Evolutionary conservation across 2,113 vertebrate genomes (phyloP).

Genomic region (human (Homo sapiens)): DNA sequence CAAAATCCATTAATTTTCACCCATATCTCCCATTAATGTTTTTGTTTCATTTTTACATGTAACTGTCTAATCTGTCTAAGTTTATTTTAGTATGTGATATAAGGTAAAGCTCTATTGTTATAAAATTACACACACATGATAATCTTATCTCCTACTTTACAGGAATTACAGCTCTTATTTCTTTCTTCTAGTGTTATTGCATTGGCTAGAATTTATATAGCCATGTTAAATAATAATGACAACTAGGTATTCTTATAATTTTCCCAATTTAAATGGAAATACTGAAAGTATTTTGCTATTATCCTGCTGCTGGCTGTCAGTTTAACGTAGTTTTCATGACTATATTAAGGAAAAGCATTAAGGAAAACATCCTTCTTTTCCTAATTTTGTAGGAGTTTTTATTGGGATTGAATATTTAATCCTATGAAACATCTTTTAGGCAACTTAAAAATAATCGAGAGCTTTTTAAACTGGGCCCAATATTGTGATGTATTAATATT

Average conservation of each 20-base stretch:
- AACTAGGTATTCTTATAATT: background rate
- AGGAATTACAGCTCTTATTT: background rate
- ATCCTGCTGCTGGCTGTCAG: background rate
- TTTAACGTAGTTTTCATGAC: background rate
- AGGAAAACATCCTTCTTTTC: background rate
- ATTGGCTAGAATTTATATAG: conserved; percentile 20
- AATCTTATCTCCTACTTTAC: background rate
- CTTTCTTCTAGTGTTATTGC: background rate
- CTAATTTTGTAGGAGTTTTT: conserved; percentile 13
- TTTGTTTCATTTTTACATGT: background rate
- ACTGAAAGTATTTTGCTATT: background rate
- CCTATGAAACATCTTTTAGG: background rate
- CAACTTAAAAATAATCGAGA: background rate
- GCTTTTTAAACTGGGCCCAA: background rate
- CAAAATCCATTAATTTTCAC: background rate
- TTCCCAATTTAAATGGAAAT: background rate
- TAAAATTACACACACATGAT: background rate
- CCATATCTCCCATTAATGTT: background rate
- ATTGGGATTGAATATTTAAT: background rate
- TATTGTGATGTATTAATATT: background rate
- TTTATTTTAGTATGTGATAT: background rate
- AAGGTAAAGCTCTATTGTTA: background rate
- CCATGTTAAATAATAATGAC: background rate
- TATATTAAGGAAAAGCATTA: background rate
- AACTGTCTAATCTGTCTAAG: background rate